Evolutionary conservation across 2,888 invertebrate genomes (phyloP).

Genomic region (Omphaloscelis lunosa): DNA sequence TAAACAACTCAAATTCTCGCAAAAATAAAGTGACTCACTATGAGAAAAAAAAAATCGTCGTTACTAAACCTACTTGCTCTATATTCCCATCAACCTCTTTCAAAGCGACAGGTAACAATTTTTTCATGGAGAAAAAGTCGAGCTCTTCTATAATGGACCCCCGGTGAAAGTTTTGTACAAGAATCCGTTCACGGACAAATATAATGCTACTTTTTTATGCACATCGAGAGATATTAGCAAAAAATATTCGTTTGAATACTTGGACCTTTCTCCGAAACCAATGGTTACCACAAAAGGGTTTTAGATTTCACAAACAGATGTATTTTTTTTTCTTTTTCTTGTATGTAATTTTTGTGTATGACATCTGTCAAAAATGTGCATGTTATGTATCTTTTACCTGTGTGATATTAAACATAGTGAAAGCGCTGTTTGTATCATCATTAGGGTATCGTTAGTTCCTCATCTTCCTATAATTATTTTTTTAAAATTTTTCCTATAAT

Average conservation of each 20-base stretch:
- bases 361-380: conserved; percentile 59
- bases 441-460: too few relatives aligned
- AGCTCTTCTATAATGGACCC: conserved; percentile 71
- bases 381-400: conserved; percentile 41
- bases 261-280: conserved; percentile 76
- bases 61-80: conserved; percentile 66
- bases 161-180: conserved; percentile 87
- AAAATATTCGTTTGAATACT: conserved; percentile 80
- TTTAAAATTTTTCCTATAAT: not conserved
- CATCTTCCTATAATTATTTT: not conserved
- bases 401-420: conserved; percentile 22
- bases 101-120: conserved; percentile 72
- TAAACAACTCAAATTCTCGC: not conserved
- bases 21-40: conserved; percentile 37
- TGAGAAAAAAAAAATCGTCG: conserved; percentile 16
- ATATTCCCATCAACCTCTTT: conserved; percentile 79
- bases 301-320: conserved; percentile 87
- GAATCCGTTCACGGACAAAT: conserved; percentile 78
- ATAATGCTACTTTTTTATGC: conserved; percentile 82
- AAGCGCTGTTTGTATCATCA: not conserved
- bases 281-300: conserved; percentile 86
- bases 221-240: conserved; percentile 71
- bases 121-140: conserved; percentile 68
- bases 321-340: conserved; percentile 70
- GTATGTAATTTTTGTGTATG: conserved; percentile 59